phyloP scores from a whole-genome alignment of 2,888 invertebrate genomes.

The Margaritifera margaritifera region DNA sequence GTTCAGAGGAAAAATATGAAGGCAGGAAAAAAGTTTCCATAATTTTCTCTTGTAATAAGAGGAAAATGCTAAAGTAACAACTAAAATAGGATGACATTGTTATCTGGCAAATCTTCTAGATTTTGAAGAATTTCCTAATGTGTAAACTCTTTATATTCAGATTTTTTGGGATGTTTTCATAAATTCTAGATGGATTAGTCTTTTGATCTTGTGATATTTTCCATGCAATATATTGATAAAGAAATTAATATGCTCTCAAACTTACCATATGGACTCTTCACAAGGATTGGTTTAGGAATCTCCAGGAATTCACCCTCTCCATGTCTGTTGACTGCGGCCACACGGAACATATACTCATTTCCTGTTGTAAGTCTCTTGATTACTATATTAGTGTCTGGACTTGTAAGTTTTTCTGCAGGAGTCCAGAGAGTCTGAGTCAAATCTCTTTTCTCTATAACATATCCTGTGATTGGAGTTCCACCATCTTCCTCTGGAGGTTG shows the following conservation, averaged over 20 bases:
- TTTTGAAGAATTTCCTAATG: too few species aligned
- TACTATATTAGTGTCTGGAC: conserved; percentile 76
- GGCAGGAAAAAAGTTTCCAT: too few species aligned
- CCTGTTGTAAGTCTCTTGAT: conserved; percentile 83
- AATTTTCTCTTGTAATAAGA: too few species aligned
- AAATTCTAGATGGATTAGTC: too few species aligned
- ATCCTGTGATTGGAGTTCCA: conserved; percentile 73
- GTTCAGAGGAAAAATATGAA: too few species aligned
- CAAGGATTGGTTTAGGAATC: conserved; percentile 67
- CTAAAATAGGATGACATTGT: too few species aligned
- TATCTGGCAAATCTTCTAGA: too few species aligned
- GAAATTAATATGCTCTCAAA: conserved; percentile 17
- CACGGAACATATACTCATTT: conserved; percentile 88
- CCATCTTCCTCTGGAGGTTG: conserved; percentile 74
- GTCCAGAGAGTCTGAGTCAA: conserved; percentile 58
- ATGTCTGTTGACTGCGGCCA: conserved; percentile 88
- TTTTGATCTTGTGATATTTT: too few species aligned
- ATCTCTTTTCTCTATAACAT: conserved; percentile 86
- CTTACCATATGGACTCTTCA: conserved; percentile 85
- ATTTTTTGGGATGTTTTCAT: too few species aligned
- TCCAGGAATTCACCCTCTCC: conserved; percentile 84
- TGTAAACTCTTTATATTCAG: too few species aligned
- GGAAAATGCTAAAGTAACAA: too few species aligned
- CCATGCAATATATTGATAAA: too few species aligned
- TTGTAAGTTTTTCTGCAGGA: conserved; percentile 57